phyloP scores from a whole-genome alignment of 2,797 vertebrate genomes.

The Cynodonichthys magdalenae region DNA sequence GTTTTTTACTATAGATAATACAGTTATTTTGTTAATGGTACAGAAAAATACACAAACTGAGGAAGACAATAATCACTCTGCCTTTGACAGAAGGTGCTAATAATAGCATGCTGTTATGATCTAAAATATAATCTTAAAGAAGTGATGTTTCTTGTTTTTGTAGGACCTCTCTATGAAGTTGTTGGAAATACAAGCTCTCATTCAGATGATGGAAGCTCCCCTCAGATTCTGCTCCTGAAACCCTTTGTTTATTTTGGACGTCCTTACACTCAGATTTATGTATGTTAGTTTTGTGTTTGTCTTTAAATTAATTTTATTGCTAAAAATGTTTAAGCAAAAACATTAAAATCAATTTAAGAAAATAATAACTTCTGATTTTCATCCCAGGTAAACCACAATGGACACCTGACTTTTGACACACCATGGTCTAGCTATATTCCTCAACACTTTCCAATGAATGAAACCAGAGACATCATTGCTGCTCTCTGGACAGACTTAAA shows the following conservation, averaged over 20 bases:
- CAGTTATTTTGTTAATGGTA: too few species aligned
- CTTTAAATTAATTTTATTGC: not conserved
- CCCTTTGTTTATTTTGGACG: conserved; percentile 61
- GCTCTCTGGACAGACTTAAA: conserved; percentile 74
- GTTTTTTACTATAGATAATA: too few species aligned
- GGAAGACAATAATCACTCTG: too few species aligned
- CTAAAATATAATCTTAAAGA: too few species aligned
- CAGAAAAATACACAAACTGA: too few species aligned
- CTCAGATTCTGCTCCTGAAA: conserved; percentile 30
- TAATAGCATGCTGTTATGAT: too few species aligned
- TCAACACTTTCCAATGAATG: conserved; percentile 38
- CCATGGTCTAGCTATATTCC: fast-evolving
- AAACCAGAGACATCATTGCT: conserved; percentile 60
- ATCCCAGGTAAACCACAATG: conserved; percentile 72
- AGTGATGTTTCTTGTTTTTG: not conserved
- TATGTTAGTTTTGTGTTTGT: conserved; percentile 30
- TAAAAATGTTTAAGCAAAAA: not conserved
- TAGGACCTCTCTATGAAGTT: conserved; percentile 59
- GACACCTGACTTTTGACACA: conserved; percentile 61
- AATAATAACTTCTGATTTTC: not conserved
- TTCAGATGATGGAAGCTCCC: conserved; percentile 62
- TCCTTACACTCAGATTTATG: conserved; percentile 45
- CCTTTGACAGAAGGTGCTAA: too few species aligned
- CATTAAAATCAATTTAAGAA: too few species aligned
- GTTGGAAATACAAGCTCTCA: not conserved